Evolutionary conservation across 30 jellyfish, hydroid and myxozoan species (phyloP), one percentile per base, ranked within the genome.

Genomic region (Aurelia coerulea): DNA sequence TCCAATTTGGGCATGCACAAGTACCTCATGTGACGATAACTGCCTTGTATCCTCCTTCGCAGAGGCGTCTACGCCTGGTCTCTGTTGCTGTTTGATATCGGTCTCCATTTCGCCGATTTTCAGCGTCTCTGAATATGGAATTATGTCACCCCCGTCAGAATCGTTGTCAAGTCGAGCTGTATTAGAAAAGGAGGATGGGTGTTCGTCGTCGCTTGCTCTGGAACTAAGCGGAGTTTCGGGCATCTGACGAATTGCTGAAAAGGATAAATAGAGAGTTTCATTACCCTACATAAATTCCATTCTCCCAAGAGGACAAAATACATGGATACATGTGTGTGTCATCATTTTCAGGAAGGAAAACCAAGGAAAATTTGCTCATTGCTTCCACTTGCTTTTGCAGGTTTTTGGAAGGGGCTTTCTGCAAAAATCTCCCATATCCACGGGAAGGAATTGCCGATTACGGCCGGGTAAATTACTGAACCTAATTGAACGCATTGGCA

Each of bases 1-100:
- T 5, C 74, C 58, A 39, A 75, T 75, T 54, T 75, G 85, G 31
- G 85, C 85, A 54, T 75, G 85, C 54, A 75, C 85, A 9, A 75
- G 70, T 12, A 62, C 79, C 62, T 65, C 88, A 46, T 78, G 79
- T 62, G 79, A 17, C 29, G 78, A 62, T n/a, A 65, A 9, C 29
- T 60, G 73, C n/a, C 50, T 68, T 0, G 15, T 46, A 46, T 46
- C 56, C 56, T 46, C 56, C 15, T 46, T 46, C 12, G 56, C 12
- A 46, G 56, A 46, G 56, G 56, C 12, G 14, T 9, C 56, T 46
- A 46, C 56, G 2, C 11, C 56, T 69, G 62, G 78, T 14, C 51
- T 53, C 16, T 34, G 37, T 42, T 67, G 53, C n/a, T 69, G 78
- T 62, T 23, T 32, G 16, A 60, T 2, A 2, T 12, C 8, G 33